These are phyloP conservation scores for Leptodon cayanensis DNA, from an alignment of 2,797 vertebrate species.

Conservation along the genomic window DNA sequence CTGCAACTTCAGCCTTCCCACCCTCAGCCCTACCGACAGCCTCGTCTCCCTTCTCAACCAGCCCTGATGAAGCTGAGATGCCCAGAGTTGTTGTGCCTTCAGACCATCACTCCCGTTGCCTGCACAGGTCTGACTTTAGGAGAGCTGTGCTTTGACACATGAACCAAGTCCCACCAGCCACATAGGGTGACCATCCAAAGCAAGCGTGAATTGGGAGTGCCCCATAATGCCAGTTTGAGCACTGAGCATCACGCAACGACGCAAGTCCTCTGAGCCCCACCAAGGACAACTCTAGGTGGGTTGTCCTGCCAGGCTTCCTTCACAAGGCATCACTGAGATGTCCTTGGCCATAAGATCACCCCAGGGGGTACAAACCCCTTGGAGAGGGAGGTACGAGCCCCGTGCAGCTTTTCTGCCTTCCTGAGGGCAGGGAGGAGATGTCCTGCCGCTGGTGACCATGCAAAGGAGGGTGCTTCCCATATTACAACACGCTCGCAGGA, in stretches of 20 bases:
- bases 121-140: not conserved
- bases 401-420: not conserved
- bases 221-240: rapidly evolving
- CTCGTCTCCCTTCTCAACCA: not conserved
- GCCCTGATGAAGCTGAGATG: rapidly evolving
- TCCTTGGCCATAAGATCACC: not conserved
- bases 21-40: not conserved
- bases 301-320: not conserved
- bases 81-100: not conserved
- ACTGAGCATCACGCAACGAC: rapidly evolving
- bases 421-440: not conserved
- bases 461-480: not conserved
- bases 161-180: not conserved
- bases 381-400: not conserved
- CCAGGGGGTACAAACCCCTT: not conserved
- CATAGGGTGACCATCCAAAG: not conserved
- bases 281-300: not conserved
- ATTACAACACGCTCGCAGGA: conserved; percentile 1
- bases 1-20: not conserved
- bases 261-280: not conserved
- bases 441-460: not conserved
- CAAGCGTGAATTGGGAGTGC: rapidly evolving
- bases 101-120: rapidly evolving
- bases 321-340: not conserved
- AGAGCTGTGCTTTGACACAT: not conserved